A percentile compares a stretch with the other conserved stretches of the same genome.
These are phyloP conservation scores for Apamea monoglypha DNA, from an alignment of 2,888 invertebrate species.

Conservation along the genomic window DNA sequence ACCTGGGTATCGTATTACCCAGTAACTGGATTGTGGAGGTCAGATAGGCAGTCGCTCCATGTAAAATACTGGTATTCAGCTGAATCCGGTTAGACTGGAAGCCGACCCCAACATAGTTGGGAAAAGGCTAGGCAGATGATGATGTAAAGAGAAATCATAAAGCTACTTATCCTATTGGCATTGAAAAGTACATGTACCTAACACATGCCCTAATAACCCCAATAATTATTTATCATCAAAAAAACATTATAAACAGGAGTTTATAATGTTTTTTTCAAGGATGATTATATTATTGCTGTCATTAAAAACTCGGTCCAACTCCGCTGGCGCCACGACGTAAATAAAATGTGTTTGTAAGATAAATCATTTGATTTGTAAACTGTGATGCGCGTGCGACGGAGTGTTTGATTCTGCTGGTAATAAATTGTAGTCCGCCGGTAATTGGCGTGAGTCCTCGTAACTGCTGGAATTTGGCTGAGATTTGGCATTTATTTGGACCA, in stretches of 20 bases:
- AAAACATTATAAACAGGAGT: constrained; percentile 8
- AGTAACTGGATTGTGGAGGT: too few relatives aligned
- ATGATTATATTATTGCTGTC: constrained; percentile 33
- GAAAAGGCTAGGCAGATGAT: too few relatives aligned
- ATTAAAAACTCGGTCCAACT: constrained; percentile 47
- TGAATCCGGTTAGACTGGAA: too few relatives aligned
- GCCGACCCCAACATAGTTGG: too few relatives aligned
- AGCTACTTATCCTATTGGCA: neutral
- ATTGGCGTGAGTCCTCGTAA: constrained; percentile 40
- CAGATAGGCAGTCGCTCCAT: too few relatives aligned
- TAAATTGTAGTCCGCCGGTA: constrained; percentile 52
- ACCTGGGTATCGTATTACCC: too few relatives aligned
- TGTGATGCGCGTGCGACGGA: constrained; percentile 49
- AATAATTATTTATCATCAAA: constrained; percentile 27
- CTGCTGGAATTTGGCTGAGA: constrained; percentile 50
- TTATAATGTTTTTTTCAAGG: too few relatives aligned
- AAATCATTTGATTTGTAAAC: constrained; percentile 68
- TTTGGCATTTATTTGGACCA: constrained; percentile 26
- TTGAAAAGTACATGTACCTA: constrained; percentile 1
- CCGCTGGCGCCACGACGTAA: constrained; percentile 63
- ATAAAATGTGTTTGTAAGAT: constrained; percentile 64
- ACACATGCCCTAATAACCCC: constrained; percentile 21
- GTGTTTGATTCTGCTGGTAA: constrained; percentile 60
- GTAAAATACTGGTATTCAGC: too few relatives aligned
- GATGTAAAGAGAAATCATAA: neutral